Evolutionary conservation across 1,140 invertebrate species (phyloP).

Genomic region (Bemisia tabaci): DNA sequence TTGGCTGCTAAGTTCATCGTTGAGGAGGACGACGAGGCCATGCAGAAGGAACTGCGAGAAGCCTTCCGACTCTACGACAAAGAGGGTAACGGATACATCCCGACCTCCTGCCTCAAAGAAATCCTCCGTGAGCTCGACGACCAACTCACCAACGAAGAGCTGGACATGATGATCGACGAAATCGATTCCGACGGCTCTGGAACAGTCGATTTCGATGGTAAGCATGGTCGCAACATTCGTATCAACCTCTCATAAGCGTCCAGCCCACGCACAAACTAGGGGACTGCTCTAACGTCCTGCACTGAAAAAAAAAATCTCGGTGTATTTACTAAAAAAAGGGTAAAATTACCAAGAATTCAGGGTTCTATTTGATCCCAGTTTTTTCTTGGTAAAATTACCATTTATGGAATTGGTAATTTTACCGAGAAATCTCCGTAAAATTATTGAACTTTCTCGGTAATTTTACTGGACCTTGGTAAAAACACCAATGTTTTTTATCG

Average conservation of each 20-base stretch:
- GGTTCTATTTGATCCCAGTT: no score
- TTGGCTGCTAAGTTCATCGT: slow-evolving; percentile 88
- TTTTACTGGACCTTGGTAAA: no score
- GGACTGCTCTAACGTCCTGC: not conserved
- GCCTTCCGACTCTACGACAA: slow-evolving; percentile 82
- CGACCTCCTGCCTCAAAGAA: slow-evolving; percentile 78
- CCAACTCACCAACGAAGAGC: slow-evolving; percentile 77
- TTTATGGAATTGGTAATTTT: no score
- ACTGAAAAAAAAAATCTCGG: no score
- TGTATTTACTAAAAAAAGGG: no score
- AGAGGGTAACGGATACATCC: slow-evolving; percentile 89
- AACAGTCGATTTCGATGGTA: slow-evolving; percentile 57
- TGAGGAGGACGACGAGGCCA: slow-evolving; percentile 85
- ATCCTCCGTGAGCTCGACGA: slow-evolving; percentile 85
- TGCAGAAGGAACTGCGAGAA: slow-evolving; percentile 83
- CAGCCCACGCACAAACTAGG: no score
- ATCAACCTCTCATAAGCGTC: not conserved
- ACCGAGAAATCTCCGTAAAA: no score
- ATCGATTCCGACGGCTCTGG: slow-evolving; percentile 89
- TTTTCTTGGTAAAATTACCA: no score
- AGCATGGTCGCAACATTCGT: slow-evolving; percentile 13
- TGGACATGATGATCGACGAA: slow-evolving; percentile 92
- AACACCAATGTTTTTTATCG: no score
- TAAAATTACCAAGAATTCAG: no score
- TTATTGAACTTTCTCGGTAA: no score